Percentiles rank a stretch among this genome's conserved stretches.
Conservation (phyloP, 1,140 invertebrate genomes). For the Drosophila sturtevanti region DNA sequence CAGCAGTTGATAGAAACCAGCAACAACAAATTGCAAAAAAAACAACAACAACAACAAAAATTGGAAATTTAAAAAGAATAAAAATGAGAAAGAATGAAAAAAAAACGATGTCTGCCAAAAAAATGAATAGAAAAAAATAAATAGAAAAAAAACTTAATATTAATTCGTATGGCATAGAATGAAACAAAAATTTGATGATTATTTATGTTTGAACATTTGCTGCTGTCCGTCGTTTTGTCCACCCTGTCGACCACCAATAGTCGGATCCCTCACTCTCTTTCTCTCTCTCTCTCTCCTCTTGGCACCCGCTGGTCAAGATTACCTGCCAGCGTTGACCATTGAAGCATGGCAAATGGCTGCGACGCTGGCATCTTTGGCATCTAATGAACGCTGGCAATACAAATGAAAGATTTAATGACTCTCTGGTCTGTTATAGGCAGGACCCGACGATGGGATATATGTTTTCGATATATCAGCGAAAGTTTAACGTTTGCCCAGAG, state of each 20-base stretch:
- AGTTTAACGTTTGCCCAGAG: slow-evolving; percentile 58
- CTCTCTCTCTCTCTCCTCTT: not conserved
- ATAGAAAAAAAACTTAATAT: slow-evolving; percentile 45
- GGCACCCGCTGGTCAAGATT: slow-evolving; percentile 13
- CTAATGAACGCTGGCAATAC: slow-evolving; percentile 77
- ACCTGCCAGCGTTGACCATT: slow-evolving; percentile 69
- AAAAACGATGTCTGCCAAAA: slow-evolving; percentile 57
- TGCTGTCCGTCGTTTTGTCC: slow-evolving; percentile 66
- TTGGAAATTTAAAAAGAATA: slow-evolving; percentile 12
- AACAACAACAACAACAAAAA: slow-evolving; percentile 10
- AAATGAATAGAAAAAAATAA: no score
- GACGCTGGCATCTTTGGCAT: slow-evolving; percentile 59
- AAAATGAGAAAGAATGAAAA: slow-evolving; percentile 48
- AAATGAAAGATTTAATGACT: slow-evolving; percentile 80
- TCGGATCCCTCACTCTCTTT: not conserved
- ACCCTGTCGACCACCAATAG: slow-evolving; percentile 8
- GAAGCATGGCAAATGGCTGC: slow-evolving; percentile 63
- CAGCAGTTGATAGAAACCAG: slow-evolving; percentile 40
- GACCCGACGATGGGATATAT: slow-evolving; percentile 31
- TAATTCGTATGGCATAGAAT: slow-evolving; percentile 18
- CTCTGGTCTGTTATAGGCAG: slow-evolving; percentile 50
- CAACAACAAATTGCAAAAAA: slow-evolving; percentile 13
- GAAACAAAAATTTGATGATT: slow-evolving; percentile 51
- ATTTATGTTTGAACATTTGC: slow-evolving; percentile 79
- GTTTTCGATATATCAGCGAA: slow-evolving; percentile 61